A percentile compares a stretch with the other conserved stretches of the same genome.
Conservation (phyloP, 2,888 invertebrate species). For the Lymantria dispar region DNA sequence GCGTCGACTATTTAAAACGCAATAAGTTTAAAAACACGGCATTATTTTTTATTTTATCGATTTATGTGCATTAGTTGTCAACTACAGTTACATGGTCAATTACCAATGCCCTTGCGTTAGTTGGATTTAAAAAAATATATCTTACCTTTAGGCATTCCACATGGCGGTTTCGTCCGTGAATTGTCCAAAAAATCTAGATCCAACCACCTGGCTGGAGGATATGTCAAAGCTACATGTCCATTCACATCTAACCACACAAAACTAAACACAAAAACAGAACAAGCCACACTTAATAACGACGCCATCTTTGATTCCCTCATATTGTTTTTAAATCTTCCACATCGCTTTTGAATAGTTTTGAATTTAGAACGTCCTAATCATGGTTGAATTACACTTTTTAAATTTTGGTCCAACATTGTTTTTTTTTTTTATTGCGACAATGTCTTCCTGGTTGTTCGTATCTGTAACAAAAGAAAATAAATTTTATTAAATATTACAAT, state of each 20-base stretch:
- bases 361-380: slow-evolving; percentile 33
- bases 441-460: slow-evolving; percentile 1
- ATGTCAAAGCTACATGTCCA: slow-evolving; percentile 93
- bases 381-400: slow-evolving; percentile 15
- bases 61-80: too few species aligned
- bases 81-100: too few species aligned
- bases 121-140: neutral
- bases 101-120: too few species aligned
- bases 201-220: slow-evolving; percentile 93
- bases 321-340: slow-evolving; percentile 19
- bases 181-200: slow-evolving; percentile 97
- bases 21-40: too few species aligned
- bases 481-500: neutral
- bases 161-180: slow-evolving; percentile 93
- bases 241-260: slow-evolving; percentile 43
- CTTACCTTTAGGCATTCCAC: slow-evolving; percentile 97
- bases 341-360: slow-evolving; percentile 22
- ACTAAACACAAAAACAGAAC: slow-evolving; percentile 48
- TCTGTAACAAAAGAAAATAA: slow-evolving; percentile 25
- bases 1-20: too few species aligned
- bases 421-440: slow-evolving; percentile 6
- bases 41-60: too few species aligned
- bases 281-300: slow-evolving; percentile 43
- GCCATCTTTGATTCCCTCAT: slow-evolving; percentile 48
- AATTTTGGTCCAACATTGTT: slow-evolving; percentile 8